These are phyloP conservation scores for Gymnocypris eckloni DNA, from an alignment of 2,797 vertebrate species.

Conservation along the genomic window DNA sequence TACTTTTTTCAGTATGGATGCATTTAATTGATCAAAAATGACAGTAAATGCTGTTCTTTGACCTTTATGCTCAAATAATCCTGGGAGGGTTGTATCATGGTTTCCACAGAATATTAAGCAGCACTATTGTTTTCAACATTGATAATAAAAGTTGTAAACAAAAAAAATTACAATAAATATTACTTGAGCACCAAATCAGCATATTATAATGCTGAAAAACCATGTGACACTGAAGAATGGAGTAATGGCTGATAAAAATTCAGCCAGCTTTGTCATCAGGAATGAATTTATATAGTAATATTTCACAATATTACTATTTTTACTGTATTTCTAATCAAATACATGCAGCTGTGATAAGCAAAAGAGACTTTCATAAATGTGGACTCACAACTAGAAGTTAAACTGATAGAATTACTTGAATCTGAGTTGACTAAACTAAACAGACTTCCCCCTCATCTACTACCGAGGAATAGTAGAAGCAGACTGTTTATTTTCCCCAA, in stretches of 20 bases:
- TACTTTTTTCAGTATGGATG: background rate
- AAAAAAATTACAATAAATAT: background rate
- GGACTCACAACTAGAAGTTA: background rate
- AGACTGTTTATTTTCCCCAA: conserved; percentile 78
- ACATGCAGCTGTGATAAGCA: background rate
- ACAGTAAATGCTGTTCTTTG: background rate
- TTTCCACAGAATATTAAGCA: background rate
- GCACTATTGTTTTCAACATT: background rate
- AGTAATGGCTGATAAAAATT: background rate
- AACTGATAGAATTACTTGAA: conserved; percentile 44
- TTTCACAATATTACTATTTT: background rate
- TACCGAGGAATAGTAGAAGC: conserved; percentile 58
- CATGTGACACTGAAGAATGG: background rate
- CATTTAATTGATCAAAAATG: background rate
- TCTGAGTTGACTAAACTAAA: conserved; percentile 48
- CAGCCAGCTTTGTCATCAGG: background rate
- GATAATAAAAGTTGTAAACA: background rate
- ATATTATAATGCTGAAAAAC: background rate
- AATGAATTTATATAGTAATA: no score
- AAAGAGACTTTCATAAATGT: background rate
- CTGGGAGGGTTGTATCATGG: background rate
- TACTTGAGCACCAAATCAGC: background rate
- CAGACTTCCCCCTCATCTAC: conserved; percentile 46
- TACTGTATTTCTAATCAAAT: background rate
- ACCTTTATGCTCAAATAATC: background rate